A percentile compares a stretch with the other conserved stretches of the same genome.
These are phyloP conservation scores for Lasioglossum zephyrum DNA, from an alignment of 2,888 invertebrate species.

Conservation along the genomic window DNA sequence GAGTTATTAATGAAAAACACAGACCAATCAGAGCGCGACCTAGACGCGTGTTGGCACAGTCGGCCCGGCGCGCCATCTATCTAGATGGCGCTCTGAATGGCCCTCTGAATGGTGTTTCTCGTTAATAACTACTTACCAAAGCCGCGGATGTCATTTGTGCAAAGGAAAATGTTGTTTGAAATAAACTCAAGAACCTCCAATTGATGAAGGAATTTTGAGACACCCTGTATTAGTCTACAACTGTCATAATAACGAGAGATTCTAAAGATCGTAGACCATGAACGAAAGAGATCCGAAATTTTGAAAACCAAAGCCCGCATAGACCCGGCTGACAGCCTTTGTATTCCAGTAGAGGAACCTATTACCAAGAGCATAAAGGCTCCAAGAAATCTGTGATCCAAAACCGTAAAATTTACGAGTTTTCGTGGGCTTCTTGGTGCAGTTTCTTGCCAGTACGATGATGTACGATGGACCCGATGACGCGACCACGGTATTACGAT, in stretches of 20 bases:
- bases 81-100: no score
- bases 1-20: no score
- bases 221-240: background rate
- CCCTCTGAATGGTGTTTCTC: no score
- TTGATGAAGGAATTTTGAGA: no score
- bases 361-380: slow-evolving; percentile 30
- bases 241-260: background rate
- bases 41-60: no score
- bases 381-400: background rate
- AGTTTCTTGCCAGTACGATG: slow-evolving; percentile 52
- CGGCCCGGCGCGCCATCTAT: no score
- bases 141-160: no score
- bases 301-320: background rate
- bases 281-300: background rate
- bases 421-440: slow-evolving; percentile 45
- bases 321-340: background rate
- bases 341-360: background rate
- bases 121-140: no score
- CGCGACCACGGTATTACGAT: slow-evolving; percentile 63
- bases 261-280: background rate
- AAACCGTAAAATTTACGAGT: slow-evolving; percentile 68
- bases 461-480: slow-evolving; percentile 68
- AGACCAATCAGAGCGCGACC: no score
- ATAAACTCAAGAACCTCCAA: no score
- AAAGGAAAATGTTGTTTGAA: no score